These are phyloP conservation scores for Amazona vittata DNA, from an alignment of 2,113 vertebrate species.

Conservation along the genomic window DNA sequence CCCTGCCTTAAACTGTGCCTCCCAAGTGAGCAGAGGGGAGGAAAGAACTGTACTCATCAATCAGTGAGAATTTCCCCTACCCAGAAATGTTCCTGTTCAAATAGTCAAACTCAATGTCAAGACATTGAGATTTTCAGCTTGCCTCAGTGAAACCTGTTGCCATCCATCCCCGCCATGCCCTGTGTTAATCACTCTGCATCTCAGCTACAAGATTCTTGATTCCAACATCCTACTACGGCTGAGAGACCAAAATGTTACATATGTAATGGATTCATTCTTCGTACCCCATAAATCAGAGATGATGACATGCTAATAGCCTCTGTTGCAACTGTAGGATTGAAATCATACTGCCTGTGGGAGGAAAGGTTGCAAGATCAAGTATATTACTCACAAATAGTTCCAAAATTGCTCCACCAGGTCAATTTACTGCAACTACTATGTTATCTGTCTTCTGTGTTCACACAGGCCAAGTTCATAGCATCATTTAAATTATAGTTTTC, in stretches of 20 bases:
- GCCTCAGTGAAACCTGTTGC: neutral
- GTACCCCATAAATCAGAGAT: neutral
- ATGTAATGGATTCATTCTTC: neutral
- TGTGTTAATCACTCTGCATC: neutral
- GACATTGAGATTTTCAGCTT: neutral
- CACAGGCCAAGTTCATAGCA: neutral
- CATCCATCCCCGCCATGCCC: neutral
- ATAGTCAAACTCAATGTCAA: neutral
- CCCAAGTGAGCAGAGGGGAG: neutral
- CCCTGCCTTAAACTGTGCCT: neutral
- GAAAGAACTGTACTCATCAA: neutral
- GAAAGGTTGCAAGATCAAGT: slow-evolving; percentile 39
- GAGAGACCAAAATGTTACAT: neutral
- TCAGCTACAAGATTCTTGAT: neutral
- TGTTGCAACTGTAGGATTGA: neutral
- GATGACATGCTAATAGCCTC: neutral
- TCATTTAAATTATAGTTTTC: neutral
- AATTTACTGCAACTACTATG: slow-evolving; percentile 16
- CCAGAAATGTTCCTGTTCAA: neutral
- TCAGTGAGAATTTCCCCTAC: neutral
- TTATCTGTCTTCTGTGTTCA: neutral
- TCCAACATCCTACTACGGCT: neutral
- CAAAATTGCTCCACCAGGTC: neutral
- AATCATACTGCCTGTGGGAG: slow-evolving; percentile 15
- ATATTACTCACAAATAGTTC: slow-evolving; percentile 27